A percentile compares a stretch with the other conserved stretches of the same genome.
These are phyloP conservation scores for Lepus townsendii DNA, from an alignment of 2,797 vertebrate genomes.

Conservation along the genomic window DNA sequence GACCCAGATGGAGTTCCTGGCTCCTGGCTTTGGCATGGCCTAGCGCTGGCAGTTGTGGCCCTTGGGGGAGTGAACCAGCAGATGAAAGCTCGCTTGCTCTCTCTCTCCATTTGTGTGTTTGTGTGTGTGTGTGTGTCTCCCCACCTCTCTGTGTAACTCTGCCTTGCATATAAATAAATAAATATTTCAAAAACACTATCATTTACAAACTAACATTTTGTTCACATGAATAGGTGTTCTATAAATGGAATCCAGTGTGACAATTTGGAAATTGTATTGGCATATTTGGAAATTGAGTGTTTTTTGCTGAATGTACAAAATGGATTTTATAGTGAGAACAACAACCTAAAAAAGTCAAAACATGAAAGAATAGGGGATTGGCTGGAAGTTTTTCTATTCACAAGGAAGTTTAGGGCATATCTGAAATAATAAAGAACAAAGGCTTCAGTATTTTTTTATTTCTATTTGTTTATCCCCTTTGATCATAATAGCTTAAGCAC, in stretches of 20 bases:
- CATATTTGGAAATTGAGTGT: conserved; percentile 72
- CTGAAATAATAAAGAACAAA: conserved; percentile 70
- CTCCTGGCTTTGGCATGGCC: no score
- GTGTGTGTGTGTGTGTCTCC: no score
- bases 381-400: conserved; percentile 70
- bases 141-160: no score
- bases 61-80: no score
- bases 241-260: conserved; percentile 71
- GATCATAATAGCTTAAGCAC: conserved; percentile 77
- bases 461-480: conserved; percentile 63
- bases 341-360: conserved; percentile 79
- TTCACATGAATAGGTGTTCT: conserved; percentile 63
- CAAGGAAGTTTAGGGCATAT: conserved; percentile 76
- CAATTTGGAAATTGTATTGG: conserved; percentile 66
- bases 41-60: no score
- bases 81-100: no score
- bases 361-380: conserved; percentile 69
- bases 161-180: no score
- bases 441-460: conserved; percentile 72
- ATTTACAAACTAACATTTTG: conserved; percentile 78
- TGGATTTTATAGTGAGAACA: conserved; percentile 78
- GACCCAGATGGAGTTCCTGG: no score
- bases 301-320: conserved; percentile 79
- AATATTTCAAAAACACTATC: conserved; percentile 40
- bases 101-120: no score